Conservation (phyloP, 2,113 vertebrate species). For the Ochotona princeps region DNA sequence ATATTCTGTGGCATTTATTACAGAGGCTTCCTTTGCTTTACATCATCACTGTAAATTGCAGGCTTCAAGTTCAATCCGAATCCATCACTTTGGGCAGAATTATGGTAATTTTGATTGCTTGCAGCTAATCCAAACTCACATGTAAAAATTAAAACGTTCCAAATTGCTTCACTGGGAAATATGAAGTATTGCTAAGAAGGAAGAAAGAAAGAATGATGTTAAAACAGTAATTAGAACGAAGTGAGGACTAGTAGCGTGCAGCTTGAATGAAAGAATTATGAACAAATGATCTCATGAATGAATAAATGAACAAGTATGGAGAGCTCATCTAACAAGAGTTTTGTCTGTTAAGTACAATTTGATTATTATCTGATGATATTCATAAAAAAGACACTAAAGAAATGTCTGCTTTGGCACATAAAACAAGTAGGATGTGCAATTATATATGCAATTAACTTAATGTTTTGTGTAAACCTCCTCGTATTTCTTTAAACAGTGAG, state of each 20-base stretch:
- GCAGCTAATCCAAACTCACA: not conserved
- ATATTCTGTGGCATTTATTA: not conserved
- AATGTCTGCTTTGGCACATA: not conserved
- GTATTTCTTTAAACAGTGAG: not conserved
- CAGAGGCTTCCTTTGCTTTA: not conserved
- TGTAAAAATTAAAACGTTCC: not conserved
- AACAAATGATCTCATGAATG: not conserved
- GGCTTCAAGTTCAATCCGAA: not conserved
- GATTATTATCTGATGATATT: not conserved
- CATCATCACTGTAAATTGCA: not conserved
- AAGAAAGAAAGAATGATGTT: not conserved
- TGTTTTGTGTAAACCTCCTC: conserved; percentile 46
- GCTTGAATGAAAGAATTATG: not conserved
- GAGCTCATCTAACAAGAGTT: not conserved
- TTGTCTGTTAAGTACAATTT: conserved; percentile 5
- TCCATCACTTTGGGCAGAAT: not conserved
- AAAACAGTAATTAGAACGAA: not conserved
- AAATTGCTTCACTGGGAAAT: not conserved
- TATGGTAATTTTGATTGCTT: not conserved
- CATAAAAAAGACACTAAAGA: not conserved
- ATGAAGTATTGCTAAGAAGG: not conserved
- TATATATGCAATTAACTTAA: not conserved
- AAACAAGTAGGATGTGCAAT: not conserved
- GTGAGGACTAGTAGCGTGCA: not conserved
- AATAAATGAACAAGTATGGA: not conserved